Percentiles rank a stretch among this genome's conserved stretches.
Conservation (phyloP, 2,113 vertebrate species). For the Petroica traversi region DNA sequence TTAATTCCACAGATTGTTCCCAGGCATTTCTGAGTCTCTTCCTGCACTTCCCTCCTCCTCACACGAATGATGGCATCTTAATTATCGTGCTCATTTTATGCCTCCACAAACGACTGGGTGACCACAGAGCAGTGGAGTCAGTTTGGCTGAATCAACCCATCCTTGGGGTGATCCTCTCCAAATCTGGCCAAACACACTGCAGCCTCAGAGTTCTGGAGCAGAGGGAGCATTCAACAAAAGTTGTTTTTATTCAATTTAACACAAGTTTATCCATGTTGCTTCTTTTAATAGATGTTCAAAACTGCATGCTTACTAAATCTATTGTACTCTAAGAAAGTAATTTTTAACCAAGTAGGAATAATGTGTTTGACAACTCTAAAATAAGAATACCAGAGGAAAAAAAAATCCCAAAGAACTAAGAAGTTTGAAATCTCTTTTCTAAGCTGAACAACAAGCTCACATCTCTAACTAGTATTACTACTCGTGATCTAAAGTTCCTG, state of each 20-base stretch:
- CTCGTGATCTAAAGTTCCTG: background rate
- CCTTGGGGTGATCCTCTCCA: background rate
- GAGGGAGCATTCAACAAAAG: background rate
- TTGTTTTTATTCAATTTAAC: background rate
- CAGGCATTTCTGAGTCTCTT: background rate
- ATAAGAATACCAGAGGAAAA: background rate
- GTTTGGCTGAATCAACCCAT: background rate
- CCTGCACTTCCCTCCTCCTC: background rate
- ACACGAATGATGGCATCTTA: constrained; percentile 1
- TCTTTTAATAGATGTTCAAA: background rate
- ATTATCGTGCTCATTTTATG: background rate
- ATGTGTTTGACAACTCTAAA: background rate
- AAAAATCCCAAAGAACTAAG: background rate
- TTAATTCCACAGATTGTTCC: constrained; percentile 38
- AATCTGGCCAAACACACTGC: background rate
- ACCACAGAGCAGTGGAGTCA: background rate
- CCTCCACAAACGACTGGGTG: background rate
- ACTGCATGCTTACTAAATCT: background rate
- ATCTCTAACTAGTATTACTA: background rate
- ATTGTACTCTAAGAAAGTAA: background rate
- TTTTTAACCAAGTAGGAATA: background rate
- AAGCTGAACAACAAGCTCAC: background rate
- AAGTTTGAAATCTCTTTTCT: background rate
- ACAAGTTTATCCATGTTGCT: background rate
- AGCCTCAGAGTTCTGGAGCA: background rate